Evolutionary conservation across 2,113 vertebrate genomes (phyloP).

Genomic region (Leptodactylus fuscus): DNA sequence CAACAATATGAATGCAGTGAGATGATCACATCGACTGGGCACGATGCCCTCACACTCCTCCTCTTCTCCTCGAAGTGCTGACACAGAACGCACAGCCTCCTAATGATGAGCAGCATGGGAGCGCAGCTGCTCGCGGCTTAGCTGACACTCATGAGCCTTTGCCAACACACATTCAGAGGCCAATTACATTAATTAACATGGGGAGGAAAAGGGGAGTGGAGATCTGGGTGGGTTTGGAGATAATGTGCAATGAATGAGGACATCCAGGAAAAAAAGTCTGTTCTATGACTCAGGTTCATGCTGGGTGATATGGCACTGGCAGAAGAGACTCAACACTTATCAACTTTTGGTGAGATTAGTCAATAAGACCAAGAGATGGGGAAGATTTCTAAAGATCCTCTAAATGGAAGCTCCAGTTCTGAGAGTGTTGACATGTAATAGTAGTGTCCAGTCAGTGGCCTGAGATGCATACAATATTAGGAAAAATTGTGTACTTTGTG

Average conservation of each 20-base stretch:
- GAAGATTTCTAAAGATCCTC: too few relatives aligned
- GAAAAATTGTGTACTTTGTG: too few relatives aligned
- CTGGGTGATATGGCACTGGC: conserved; percentile 25
- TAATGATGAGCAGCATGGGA: conserved; percentile 58
- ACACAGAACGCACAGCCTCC: conserved; percentile 47
- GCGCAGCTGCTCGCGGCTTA: conserved; percentile 53
- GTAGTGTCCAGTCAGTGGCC: too few relatives aligned
- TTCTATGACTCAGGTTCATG: conserved; percentile 18
- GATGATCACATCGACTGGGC: conserved; percentile 46
- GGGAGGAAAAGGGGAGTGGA: conserved; percentile 31
- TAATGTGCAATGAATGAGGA: conserved; percentile 39
- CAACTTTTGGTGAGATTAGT: not conserved
- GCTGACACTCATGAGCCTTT: conserved; percentile 40
- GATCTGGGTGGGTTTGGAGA: conserved; percentile 33
- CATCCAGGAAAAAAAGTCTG: conserved; percentile 9
- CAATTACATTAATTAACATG: conserved; percentile 58
- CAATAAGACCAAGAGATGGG: not conserved
- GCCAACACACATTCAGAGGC: conserved; percentile 52
- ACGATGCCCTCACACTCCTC: conserved; percentile 42
- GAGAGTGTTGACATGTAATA: too few relatives aligned
- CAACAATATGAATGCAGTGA: conserved; percentile 36
- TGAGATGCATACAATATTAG: too few relatives aligned
- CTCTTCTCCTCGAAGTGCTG: conserved; percentile 47
- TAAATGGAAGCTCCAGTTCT: too few relatives aligned
- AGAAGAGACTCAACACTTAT: not conserved